phyloP scores from a whole-genome alignment of 2,888 invertebrate species.

The Philopedon plagiatum region DNA sequence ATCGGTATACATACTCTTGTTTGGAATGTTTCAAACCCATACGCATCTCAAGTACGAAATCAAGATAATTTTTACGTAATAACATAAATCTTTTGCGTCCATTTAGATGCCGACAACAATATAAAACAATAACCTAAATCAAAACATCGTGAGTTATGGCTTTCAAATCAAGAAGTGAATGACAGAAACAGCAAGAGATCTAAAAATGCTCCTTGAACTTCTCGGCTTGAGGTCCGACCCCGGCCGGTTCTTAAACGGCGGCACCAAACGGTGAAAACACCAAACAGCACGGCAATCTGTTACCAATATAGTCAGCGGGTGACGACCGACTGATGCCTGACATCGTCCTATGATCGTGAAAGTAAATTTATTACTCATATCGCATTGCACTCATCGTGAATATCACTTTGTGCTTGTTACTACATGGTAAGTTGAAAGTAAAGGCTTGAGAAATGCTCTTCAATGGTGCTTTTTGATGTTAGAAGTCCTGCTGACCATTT shows the following conservation, averaged over 20 bases:
- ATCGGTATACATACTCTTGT: too few species aligned
- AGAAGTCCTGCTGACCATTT: constrained; percentile 3
- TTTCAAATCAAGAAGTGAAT: constrained; percentile 23
- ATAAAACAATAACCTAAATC: constrained; percentile 28
- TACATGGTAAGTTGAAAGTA: constrained; percentile 10
- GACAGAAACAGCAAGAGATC: constrained; percentile 26
- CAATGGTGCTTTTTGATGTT: constrained; percentile 3
- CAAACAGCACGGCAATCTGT: constrained; percentile 55
- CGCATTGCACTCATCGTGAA: constrained; percentile 21
- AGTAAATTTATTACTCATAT: constrained; percentile 27
- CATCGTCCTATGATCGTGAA: constrained; percentile 37
- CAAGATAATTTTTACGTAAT: constrained; percentile 9
- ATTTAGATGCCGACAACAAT: constrained; percentile 18
- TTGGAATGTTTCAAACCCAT: background rate
- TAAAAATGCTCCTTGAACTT: constrained; percentile 46
- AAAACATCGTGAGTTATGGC: constrained; percentile 29
- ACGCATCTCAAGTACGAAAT: background rate
- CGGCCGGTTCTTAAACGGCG: constrained; percentile 53
- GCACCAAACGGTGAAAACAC: constrained; percentile 54
- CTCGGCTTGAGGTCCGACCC: constrained; percentile 39
- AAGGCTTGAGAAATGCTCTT: background rate
- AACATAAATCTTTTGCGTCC: constrained; percentile 12
- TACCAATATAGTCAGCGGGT: constrained; percentile 58
- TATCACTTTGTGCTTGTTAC: constrained; percentile 12
- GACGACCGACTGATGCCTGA: constrained; percentile 54